These are phyloP conservation scores for Trichogramma evanescens DNA, from an alignment of 2,888 invertebrate genomes.

Conservation along the genomic window DNA sequence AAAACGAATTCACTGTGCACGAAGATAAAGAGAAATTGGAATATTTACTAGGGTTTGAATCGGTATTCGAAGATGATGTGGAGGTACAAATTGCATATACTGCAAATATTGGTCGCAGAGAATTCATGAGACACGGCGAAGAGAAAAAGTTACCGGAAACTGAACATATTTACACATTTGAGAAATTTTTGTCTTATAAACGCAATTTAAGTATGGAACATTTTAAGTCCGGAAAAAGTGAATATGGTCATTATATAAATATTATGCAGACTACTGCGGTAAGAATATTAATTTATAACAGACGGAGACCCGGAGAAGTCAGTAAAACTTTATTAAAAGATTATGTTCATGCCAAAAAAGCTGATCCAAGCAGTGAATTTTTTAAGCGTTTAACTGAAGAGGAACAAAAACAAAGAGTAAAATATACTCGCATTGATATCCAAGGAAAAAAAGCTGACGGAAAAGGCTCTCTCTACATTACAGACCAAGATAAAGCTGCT, in stretches of 20 bases:
- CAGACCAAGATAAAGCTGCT: not conserved
- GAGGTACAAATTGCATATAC: not conserved
- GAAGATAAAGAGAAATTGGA: not conserved
- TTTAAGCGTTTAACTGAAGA: not conserved
- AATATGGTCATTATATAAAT: not conserved
- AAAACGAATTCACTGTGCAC: not conserved
- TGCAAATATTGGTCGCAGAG: not conserved
- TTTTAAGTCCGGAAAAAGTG: not conserved
- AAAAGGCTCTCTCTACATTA: not conserved
- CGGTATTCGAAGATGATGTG: constrained; percentile 1
- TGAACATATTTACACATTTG: not conserved
- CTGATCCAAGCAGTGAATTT: not conserved
- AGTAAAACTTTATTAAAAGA: not conserved
- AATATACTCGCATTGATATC: not conserved
- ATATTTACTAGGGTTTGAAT: not conserved
- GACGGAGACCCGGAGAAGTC: constrained; percentile 1
- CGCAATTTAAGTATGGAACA: not conserved
- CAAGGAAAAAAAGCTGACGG: constrained; percentile 1
- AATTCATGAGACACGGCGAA: not conserved
- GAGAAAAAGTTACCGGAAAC: not conserved
- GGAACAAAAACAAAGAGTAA: not conserved
- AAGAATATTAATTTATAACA: not conserved
- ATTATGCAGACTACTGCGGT: not conserved
- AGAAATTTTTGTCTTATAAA: not conserved
- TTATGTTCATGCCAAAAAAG: not conserved